These are phyloP conservation scores for Girardia tigrina DNA, from an alignment of 2,888 invertebrate genomes.

Conservation along the genomic window DNA sequence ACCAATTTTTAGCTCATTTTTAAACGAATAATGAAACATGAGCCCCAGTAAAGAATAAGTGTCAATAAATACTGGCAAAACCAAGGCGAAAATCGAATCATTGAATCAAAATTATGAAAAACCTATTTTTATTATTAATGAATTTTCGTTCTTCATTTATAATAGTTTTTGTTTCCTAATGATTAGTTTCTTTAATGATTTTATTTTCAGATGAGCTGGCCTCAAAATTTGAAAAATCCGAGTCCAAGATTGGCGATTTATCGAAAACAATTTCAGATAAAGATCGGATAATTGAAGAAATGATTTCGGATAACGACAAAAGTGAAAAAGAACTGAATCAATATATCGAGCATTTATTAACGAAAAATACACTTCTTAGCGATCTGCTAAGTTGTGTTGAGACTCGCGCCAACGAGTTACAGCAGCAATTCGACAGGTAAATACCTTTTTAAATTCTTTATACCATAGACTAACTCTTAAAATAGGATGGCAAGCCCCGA, in stretches of 20 bases:
- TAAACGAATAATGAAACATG: too few relatives aligned
- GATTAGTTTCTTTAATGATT: too few relatives aligned
- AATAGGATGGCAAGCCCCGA: slow-evolving; percentile 36
- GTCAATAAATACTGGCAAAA: too few relatives aligned
- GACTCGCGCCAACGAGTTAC: slow-evolving; percentile 45
- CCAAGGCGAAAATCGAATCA: too few relatives aligned
- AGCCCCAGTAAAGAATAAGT: too few relatives aligned
- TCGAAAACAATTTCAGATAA: slow-evolving; percentile 1
- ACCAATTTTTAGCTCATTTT: too few relatives aligned
- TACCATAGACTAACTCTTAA: background rate
- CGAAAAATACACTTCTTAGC: slow-evolving; percentile 43
- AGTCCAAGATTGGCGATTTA: background rate
- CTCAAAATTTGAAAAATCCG: slow-evolving; percentile 3
- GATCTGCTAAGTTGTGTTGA: slow-evolving; percentile 47
- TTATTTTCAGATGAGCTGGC: slow-evolving; percentile 7
- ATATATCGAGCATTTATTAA: slow-evolving; percentile 68
- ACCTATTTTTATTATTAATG: too few relatives aligned
- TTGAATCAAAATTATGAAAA: too few relatives aligned
- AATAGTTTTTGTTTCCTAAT: too few relatives aligned
- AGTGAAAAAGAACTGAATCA: slow-evolving; percentile 41
- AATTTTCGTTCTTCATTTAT: too few relatives aligned
- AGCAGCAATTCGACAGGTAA: slow-evolving; percentile 42
- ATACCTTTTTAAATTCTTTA: background rate
- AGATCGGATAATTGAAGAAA: slow-evolving; percentile 26
- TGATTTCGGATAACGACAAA: slow-evolving; percentile 38